Evolutionary conservation across 2,888 invertebrate genomes (phyloP).

Genomic region (Ormia ochracea): DNA sequence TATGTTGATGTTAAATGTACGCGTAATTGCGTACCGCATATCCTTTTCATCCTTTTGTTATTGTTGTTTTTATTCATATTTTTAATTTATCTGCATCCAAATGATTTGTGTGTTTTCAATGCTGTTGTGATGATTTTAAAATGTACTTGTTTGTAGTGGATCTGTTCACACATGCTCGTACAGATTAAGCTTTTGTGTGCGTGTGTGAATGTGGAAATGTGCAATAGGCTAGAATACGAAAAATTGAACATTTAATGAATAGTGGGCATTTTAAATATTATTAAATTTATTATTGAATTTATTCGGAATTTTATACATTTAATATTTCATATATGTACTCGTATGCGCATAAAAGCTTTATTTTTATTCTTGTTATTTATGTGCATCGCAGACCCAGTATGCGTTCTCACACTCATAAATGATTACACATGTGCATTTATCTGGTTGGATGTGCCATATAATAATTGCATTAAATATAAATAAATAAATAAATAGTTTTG

Average conservation of each 20-base stretch:
- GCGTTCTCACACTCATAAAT: no score
- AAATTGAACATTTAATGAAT: background rate
- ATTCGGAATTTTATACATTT: no score
- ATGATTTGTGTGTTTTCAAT: slow-evolving; percentile 44
- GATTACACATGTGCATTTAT: background rate
- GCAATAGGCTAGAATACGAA: background rate
- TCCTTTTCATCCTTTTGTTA: slow-evolving; percentile 8
- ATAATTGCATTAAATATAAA: slow-evolving; percentile 11
- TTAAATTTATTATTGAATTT: no score
- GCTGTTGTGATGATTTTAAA: slow-evolving; percentile 24
- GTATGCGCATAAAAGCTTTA: no score
- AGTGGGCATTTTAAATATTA: no score
- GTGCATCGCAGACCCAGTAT: no score
- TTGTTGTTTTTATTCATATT: slow-evolving; percentile 21
- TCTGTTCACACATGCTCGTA: background rate
- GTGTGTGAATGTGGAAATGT: background rate
- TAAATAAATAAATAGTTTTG: slow-evolving; percentile 9
- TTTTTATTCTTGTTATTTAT: no score
- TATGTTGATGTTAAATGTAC: background rate
- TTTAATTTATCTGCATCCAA: slow-evolving; percentile 37
- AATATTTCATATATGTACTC: no score
- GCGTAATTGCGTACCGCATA: background rate
- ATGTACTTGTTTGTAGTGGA: slow-evolving; percentile 7
- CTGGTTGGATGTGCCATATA: background rate
- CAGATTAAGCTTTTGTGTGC: no score